phyloP scores from a whole-genome alignment of 1,140 invertebrate species.

The Hylaeus volcanicus region DNA sequence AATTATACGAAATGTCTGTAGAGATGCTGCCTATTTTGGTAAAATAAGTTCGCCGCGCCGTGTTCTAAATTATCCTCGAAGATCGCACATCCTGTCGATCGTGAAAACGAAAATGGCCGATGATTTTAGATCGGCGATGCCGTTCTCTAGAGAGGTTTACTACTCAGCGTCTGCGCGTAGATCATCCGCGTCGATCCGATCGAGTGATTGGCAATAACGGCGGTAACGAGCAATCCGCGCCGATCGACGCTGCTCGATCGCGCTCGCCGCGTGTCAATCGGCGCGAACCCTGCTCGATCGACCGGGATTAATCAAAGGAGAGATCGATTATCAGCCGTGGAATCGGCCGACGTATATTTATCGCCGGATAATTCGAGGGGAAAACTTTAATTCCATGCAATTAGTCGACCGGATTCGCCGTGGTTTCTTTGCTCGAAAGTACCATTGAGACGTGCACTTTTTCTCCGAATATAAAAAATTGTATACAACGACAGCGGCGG shows the following conservation, averaged over 20 bases:
- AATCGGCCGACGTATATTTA: conserved; percentile 26
- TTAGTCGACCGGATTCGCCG: not conserved
- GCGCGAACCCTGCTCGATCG: not conserved
- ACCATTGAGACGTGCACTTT: not conserved
- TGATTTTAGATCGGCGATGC: too few species aligned
- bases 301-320: conserved; percentile 1
- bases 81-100: too few species aligned
- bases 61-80: too few species aligned
- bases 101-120: too few species aligned
- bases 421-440: not conserved
- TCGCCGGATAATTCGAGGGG: conserved; percentile 1
- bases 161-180: too few species aligned
- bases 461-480: not conserved
- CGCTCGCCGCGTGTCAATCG: conserved; percentile 30
- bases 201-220: conserved; percentile 19
- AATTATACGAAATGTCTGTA: too few species aligned
- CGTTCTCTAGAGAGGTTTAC: too few species aligned
- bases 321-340: conserved; percentile 39
- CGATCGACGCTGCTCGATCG: not conserved
- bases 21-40: too few species aligned
- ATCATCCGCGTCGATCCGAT: not conserved
- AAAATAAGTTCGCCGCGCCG: too few species aligned
- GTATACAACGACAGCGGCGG: not conserved
- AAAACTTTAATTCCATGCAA: conserved; percentile 28
- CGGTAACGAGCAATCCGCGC: conserved; percentile 24